Evolutionary conservation across 2,113 vertebrate genomes (phyloP).

Genomic region (Bombycilla garrulus): DNA sequence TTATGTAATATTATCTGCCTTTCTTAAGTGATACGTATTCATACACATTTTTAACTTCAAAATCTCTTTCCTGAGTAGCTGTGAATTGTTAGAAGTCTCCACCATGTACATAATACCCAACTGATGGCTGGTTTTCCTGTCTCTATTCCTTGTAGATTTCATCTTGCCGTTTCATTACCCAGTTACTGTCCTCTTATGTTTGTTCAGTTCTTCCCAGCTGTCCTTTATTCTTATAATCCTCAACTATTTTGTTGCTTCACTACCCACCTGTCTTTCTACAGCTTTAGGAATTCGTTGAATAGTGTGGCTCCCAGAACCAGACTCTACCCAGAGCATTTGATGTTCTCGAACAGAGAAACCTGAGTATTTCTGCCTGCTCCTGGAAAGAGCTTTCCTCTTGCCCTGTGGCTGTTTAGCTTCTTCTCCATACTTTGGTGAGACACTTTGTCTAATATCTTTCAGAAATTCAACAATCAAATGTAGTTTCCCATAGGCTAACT

Average conservation of each 20-base stretch:
- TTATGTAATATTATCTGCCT: background rate
- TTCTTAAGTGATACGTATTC: background rate
- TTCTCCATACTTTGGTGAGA: background rate
- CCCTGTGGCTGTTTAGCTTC: background rate
- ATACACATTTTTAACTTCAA: background rate
- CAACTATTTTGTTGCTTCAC: background rate
- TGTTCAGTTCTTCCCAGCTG: background rate
- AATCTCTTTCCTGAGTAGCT: background rate
- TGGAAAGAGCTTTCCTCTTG: background rate
- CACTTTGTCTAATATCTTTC: background rate
- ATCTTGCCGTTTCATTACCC: background rate
- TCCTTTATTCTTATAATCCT: background rate
- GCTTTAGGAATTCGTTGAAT: background rate
- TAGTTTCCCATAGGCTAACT: background rate
- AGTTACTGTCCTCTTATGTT: background rate
- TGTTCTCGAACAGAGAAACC: background rate
- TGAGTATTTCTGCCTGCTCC: background rate
- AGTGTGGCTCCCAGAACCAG: background rate
- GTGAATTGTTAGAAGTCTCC: background rate
- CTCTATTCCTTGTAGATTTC: background rate
- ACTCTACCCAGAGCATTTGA: background rate
- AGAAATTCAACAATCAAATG: background rate
- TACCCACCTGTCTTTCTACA: background rate
- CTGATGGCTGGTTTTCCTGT: background rate
- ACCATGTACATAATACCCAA: background rate